Evolutionary conservation across 2,888 invertebrate genomes (phyloP).

Genomic region (Protodeltote pygarga): DNA sequence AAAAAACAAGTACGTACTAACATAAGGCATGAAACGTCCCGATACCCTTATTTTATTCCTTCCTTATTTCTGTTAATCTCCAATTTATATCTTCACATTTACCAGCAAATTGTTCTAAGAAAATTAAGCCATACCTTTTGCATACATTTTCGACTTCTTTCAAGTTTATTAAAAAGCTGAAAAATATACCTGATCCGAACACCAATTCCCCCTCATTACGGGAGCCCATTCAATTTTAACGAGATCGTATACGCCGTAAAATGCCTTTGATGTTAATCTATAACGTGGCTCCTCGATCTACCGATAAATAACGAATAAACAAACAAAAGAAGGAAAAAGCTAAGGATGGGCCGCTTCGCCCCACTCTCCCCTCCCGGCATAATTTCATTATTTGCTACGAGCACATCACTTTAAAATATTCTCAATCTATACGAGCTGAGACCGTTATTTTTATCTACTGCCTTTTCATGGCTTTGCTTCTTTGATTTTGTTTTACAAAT

Average conservation of each 20-base stretch:
- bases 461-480: constrained; percentile 29
- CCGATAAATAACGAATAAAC: constrained; percentile 79
- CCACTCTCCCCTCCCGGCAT: constrained; percentile 53
- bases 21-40: too few relatives aligned
- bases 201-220: constrained; percentile 59
- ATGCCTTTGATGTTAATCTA: constrained; percentile 79
- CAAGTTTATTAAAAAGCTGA: constrained; percentile 40
- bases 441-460: constrained; percentile 44
- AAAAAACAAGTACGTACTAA: too few relatives aligned
- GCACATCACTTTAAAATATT: constrained; percentile 67
- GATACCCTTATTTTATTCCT: too few relatives aligned
- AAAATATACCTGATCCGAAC: constrained; percentile 48
- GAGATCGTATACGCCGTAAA: constrained; percentile 63
- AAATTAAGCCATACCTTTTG: constrained; percentile 24
- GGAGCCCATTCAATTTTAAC: constrained; percentile 72
- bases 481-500: constrained; percentile 17
- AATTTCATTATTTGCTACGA: constrained; percentile 76
- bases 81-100: constrained; percentile 1
- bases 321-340: constrained; percentile 72
- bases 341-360: constrained; percentile 47
- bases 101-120: constrained; percentile 2
- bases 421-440: constrained; percentile 58
- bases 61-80: too few relatives aligned
- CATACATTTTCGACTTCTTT: constrained; percentile 23
- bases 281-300: constrained; percentile 71